Base-by-base conservation (phyloP, 2,888 invertebrate genomes). In the Cheilosia vernalis region DNA sequence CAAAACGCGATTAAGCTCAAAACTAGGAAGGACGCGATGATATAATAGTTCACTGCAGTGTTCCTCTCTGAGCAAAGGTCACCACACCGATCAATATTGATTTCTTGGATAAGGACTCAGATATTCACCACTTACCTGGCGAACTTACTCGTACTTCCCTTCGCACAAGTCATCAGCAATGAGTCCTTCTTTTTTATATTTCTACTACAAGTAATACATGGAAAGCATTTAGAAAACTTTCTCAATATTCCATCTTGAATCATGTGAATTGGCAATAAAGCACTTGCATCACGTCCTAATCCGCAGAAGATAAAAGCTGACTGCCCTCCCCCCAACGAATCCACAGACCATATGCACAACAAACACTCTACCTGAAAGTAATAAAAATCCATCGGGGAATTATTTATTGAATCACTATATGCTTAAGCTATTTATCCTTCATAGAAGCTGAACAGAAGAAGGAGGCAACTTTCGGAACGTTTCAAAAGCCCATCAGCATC, bases 391-490 rank as follows among this genome's bases (percentile, higher is more conserved):
- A 85, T 85, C 63, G 85, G 67, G 72, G 40, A 77, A 85, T 85
- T 85, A 85, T 85, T 85, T 85, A 85, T 85, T 77, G 85, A 85
- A 85, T 81, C 63, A 49, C 58, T 78, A 49, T 81, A 81, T 85
- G 70, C 81, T 85, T 81, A 66, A 72, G 85, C 81, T 85, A 85
- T 85, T 85, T 85, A 81, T 85, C 72, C 81, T 77, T 85, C 81
- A 76, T 76, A 79, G 51, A 69, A 78, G 73, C 56, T 67, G 37
- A 79, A 84, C 64, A 67, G 30, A 30, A 74, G 44, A 72, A 63
- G 30, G 49, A 60, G 51, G 37, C 56, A 76, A 70, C 66, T 85
- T 85, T 73, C 15, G 19, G 64, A 74, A 74, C 69, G 47, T 79
- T 74, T 74, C 70, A 69, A 70, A 79, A 80, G 76, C 51, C 69